Percentiles rank a stretch among this genome's conserved stretches.
Conservation (phyloP, 1,140 invertebrate genomes). For the Diachasmimorpha longicaudata region DNA sequence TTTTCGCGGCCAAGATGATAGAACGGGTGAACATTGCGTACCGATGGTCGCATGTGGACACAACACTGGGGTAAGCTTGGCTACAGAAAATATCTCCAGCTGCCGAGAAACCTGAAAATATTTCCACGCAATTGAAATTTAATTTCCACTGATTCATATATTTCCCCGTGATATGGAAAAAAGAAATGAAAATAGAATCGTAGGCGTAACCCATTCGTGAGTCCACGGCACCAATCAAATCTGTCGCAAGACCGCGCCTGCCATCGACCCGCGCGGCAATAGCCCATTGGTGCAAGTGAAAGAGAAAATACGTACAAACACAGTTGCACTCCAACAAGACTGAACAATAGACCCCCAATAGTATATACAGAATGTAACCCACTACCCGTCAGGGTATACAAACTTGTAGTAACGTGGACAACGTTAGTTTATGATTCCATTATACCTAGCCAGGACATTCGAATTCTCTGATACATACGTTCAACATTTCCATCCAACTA, state of each 20-base stretch:
- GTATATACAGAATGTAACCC: background rate
- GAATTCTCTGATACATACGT: background rate
- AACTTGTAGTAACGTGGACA: background rate
- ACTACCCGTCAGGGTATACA: background rate
- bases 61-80: no score
- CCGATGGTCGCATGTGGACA: no score
- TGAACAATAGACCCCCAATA: constrained; percentile 7
- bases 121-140: background rate
- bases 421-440: constrained; percentile 23
- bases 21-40: no score
- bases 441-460: constrained; percentile 3
- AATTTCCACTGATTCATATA: background rate
- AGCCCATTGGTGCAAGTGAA: background rate
- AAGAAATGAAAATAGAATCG: background rate
- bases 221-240: constrained; percentile 16
- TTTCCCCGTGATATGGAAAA: background rate
- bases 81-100: no score
- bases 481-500: constrained; percentile 4
- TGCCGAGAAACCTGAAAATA: no score
- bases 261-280: background rate
- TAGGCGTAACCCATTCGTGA: background rate
- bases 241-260: constrained; percentile 19
- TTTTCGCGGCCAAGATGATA: no score
- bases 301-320: background rate
- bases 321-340: constrained; percentile 9